Evolutionary conservation across 2,113 vertebrate species (phyloP), one percentile per base, ranked within the genome.

Genomic region (Ailuropoda melanoleuca): DNA sequence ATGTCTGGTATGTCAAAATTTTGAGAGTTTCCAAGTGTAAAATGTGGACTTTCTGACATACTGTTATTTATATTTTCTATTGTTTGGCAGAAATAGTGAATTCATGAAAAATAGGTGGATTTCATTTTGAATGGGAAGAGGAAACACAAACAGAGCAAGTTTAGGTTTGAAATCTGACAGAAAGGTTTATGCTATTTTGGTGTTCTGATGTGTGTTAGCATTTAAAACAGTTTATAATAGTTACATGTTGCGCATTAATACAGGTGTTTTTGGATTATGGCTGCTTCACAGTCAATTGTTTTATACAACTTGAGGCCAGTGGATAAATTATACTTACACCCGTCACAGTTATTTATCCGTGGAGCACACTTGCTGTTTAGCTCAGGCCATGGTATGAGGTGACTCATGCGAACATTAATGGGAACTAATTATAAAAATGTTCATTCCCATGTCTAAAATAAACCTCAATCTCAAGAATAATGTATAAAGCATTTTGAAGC

Each of bases 191-290:
- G 39, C 80, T 90, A 43, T 96, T 74, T 96, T 89, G 96, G 74
- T 90, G 46, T 85, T 53, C 70, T 95, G 95, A 70, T 97, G 55
- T 24, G 31, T 96, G 37, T 55, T 90, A 66, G n/a, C 94, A 97
- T 94, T 86, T 97, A 80, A 56, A 97, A 95, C 75, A 97, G 84
- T 98, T 98, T 95, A 70, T 96, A 97, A 95, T 56, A 86, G 82
- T 97, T 82, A 17, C 21, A 83, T 48, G 81, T 48, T 94, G 90
- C 94, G 74, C 97, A 74, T 88, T 97, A 34, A 96, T 98, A 48
- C 92, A 98, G 87, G 94, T 98, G 95, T 19, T 88, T 97, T 93
- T 43, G 56, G 62, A 90, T 75, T 91, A 68, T 3, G 9, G 31
- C 77, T 0, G 1, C 92, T 97, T 98, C 92, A 78, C 10, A 92